Evolutionary conservation across 2,888 invertebrate species (phyloP).

Genomic region (Agriotes lineatus): DNA sequence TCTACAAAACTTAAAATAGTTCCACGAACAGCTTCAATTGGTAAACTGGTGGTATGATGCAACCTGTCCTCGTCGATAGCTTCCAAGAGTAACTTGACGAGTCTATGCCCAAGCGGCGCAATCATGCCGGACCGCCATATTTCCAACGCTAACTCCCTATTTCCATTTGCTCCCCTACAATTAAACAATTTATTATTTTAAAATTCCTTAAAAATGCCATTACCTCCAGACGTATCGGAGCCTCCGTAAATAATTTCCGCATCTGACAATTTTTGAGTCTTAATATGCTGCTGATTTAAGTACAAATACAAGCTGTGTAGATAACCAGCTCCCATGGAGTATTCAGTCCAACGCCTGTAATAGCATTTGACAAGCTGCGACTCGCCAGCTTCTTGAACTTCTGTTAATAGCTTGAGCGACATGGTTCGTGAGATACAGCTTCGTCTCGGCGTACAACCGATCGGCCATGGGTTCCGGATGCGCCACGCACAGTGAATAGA

Average conservation of each 20-base stretch:
- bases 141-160: slow-evolving; percentile 90
- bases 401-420: slow-evolving; percentile 80
- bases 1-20: slow-evolving; percentile 90
- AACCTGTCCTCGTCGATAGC: slow-evolving; percentile 85
- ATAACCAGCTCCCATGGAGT: slow-evolving; percentile 90
- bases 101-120: slow-evolving; percentile 77
- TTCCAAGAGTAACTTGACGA: slow-evolving; percentile 84
- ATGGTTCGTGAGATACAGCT: slow-evolving; percentile 89
- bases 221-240: slow-evolving; percentile 69
- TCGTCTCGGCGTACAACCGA: slow-evolving; percentile 90
- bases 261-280: slow-evolving; percentile 90
- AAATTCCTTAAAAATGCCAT: slow-evolving; percentile 33
- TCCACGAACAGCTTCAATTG: slow-evolving; percentile 78
- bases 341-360: slow-evolving; percentile 90
- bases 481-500: slow-evolving; percentile 96
- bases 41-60: slow-evolving; percentile 69
- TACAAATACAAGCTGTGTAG: slow-evolving; percentile 92
- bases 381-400: slow-evolving; percentile 76
- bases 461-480: slow-evolving; percentile 96
- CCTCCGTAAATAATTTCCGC: slow-evolving; percentile 92
- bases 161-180: slow-evolving; percentile 80
- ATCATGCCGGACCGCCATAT: slow-evolving; percentile 90
- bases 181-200: too few relatives aligned
- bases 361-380: slow-evolving; percentile 82
- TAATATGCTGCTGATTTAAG: slow-evolving; percentile 95